Base-by-base conservation (phyloP, 2,797 vertebrate species). In the Sebastes cheni region DNA sequence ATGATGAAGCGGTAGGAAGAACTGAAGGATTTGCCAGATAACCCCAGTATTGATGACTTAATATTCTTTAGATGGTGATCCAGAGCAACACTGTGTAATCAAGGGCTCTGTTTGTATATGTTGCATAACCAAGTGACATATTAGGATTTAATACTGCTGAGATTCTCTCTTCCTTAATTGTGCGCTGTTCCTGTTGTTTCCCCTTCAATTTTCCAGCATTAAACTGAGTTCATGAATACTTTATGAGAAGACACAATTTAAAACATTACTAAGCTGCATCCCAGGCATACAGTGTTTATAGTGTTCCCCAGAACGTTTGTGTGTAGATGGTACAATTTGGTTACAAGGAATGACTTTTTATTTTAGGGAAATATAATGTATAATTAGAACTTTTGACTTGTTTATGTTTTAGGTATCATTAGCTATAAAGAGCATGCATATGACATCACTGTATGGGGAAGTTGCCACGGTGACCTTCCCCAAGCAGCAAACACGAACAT, bases 171-270 rank as follows among this genome's bases (percentile, higher is more conserved):
- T 34, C 68, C 67, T 70, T 80, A 82, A 81, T 83, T 76, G 70
- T 66, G 56, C 50, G 4, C 20, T 73, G 59, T 54, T 71, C 27
- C 27, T 77, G 18, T 70, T 75, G 69, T 84, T 89, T 84, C 39
- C 18, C 30, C 36, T 85, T 82, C 52, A 30, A 71, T 79, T 88
- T 73, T 50, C 71, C 76, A 67, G 42, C 42, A 84, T 85, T 84
- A 77, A 85, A 86, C 25, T 64, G 42, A 86, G 27, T 83, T 81
- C 64, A 88, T 89, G 84, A 88, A 89, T 82, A 75, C 59, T 84
- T 87, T 67, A 88, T 82, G 75, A 88, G 78, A 79, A 85, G 70
- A 81, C 39, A 62, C 72, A 73, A 55, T 84, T 90, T 81, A 77
- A 79, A 81, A 68, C 76, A 82, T 83, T 50, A 71, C 64, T 55